Evolutionary conservation across 2,113 vertebrate species (phyloP), one percentile per base, ranked within the genome.

Genomic region (Paralichthys olivaceus): DNA sequence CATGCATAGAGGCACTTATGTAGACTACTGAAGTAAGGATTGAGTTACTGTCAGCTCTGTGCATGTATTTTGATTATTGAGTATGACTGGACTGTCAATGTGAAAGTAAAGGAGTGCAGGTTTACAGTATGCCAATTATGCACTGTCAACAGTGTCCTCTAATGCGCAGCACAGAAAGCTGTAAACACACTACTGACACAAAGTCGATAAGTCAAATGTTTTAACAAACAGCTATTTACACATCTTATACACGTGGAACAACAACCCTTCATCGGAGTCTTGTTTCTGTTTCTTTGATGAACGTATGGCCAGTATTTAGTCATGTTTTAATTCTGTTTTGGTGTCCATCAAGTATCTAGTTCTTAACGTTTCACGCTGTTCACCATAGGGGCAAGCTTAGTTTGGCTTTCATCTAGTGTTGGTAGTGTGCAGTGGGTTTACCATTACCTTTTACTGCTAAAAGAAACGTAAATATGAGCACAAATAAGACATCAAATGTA

Each of bases 41-140:
- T 65, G 56, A 49, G 66, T 87, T 72, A 45, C 69, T 68, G 40
- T 71, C 57, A 37, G 81, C 47, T 53, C 29, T 26, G 53, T 63
- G 45, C 26, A 69, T 77, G 64, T 77, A 20, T 60, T 59, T 81
- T 54, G 54, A 32, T 66, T 60, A 47, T 45, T 60, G 43, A 37
- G 53, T 62, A 19, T 64, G 59, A 84, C 28, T 58, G 22, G 49
- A 71, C 51, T 22, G 49, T 22, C 2, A n/a, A 12, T 47, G 17
- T 7, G 14, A n/a, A 49, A 49, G 69, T 57, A n/a, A 20, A 63
- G 28, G 19, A 72, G 43, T 7, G 19, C 32, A 49, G 20, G 67
- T 77, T 84, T 54, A 57, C 57, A 60, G 65, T 58, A 29, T 56
- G 28, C 15, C 45, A 17, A 32, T 20, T 29, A 40, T 58, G 54